phyloP scores from a whole-genome alignment of 1,140 invertebrate genomes.

The Batillaria attramentaria region DNA sequence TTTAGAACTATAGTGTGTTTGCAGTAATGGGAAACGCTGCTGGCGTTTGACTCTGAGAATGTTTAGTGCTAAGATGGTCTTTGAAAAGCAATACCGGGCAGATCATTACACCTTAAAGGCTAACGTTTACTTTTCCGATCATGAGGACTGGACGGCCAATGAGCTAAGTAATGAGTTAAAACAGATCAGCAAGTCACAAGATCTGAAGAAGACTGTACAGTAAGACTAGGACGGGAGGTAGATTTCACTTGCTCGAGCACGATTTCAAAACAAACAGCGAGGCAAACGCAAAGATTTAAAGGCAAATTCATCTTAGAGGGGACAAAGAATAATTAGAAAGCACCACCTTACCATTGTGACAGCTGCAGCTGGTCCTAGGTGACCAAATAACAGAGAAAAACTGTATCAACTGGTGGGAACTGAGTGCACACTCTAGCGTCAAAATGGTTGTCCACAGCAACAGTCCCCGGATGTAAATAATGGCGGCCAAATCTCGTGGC shows the following conservation, averaged over 20 bases:
- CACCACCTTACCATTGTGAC: not conserved
- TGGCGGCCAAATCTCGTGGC: not conserved
- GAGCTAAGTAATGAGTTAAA: too few relatives aligned
- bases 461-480: slow-evolving; percentile 52
- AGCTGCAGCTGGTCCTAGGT: not conserved
- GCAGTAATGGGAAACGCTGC: too few relatives aligned
- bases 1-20: not conserved
- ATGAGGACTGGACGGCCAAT: too few relatives aligned
- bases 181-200: not conserved
- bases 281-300: too few relatives aligned
- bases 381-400: not conserved
- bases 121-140: too few relatives aligned
- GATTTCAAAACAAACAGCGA: too few relatives aligned
- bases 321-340: not conserved
- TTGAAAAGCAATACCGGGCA: too few relatives aligned
- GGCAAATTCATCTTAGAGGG: too few relatives aligned
- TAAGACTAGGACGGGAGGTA: not conserved
- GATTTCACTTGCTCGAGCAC: not conserved
- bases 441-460: slow-evolving; percentile 50
- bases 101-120: too few relatives aligned
- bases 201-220: not conserved
- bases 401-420: not conserved
- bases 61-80: too few relatives aligned
- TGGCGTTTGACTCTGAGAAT: too few relatives aligned
- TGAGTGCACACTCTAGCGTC: slow-evolving; percentile 16